phyloP scores from a whole-genome alignment of 2,888 invertebrate species.

The Pandemis cinnamomeana region DNA sequence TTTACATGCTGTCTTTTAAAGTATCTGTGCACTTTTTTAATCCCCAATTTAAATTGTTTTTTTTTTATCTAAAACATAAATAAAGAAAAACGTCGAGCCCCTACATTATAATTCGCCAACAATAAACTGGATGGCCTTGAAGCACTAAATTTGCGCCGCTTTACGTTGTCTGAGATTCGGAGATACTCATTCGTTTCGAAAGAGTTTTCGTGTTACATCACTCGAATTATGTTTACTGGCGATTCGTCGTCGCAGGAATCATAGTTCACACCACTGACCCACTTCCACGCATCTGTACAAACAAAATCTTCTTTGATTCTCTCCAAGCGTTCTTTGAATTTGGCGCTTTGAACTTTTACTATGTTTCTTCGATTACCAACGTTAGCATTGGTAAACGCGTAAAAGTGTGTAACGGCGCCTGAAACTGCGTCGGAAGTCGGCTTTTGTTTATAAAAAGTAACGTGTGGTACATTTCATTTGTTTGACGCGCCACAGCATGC shows the following conservation, averaged over 20 bases:
- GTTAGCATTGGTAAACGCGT: conserved; percentile 20
- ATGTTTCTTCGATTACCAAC: conserved; percentile 19
- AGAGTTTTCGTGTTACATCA: conserved; percentile 53
- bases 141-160: conserved; percentile 63
- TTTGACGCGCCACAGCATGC: conserved; percentile 59
- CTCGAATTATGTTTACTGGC: conserved; percentile 69
- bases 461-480: conserved; percentile 51
- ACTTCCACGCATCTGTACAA: conserved; percentile 72
- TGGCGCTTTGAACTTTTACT: conserved; percentile 47
- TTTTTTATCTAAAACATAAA: neutral
- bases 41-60: neutral
- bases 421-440: conserved; percentile 35
- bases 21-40: neutral
- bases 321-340: conserved; percentile 47
- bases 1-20: conserved; percentile 8
- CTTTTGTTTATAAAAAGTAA: conserved; percentile 50
- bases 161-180: conserved; percentile 65
- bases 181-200: conserved; percentile 69
- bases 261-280: conserved; percentile 77
- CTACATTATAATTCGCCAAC: conserved; percentile 18
- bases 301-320: conserved; percentile 65
- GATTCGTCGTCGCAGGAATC: conserved; percentile 41
- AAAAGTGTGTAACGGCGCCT: conserved; percentile 19
- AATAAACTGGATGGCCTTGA: conserved; percentile 73
- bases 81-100: conserved; percentile 7